Conservation (phyloP, 2,113 vertebrate genomes). For the Heterotis niloticus region DNA sequence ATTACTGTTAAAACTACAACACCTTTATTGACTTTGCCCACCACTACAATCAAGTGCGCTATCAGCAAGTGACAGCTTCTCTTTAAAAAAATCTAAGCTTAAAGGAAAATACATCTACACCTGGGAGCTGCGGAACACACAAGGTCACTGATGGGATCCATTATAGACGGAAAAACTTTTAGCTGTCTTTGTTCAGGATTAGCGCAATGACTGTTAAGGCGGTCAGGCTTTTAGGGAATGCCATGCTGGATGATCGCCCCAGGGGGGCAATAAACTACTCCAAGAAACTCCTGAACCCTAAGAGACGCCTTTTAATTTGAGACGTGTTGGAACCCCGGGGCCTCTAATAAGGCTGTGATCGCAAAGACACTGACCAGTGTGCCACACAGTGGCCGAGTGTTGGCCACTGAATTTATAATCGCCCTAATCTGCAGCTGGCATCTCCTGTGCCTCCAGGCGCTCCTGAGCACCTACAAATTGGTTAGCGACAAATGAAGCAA, state of each 20-base stretch:
- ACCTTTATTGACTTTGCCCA: conserved; percentile 4
- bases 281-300: not conserved
- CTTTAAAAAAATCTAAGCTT: not conserved
- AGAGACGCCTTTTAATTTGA: not conserved
- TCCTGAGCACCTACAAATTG: conserved; percentile 9
- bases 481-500: conserved; percentile 9
- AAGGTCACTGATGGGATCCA: not conserved
- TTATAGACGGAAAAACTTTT: not conserved
- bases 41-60: not conserved
- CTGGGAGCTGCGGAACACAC: not conserved
- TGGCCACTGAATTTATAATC: conserved; percentile 6
- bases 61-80: not conserved
- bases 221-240: not conserved
- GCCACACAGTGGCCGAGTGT: not conserved
- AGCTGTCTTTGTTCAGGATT: not conserved
- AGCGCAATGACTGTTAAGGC: not conserved
- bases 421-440: not conserved
- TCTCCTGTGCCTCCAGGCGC: not conserved
- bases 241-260: not conserved
- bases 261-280: conserved; percentile 5
- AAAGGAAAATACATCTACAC: not conserved
- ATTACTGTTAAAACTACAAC: conserved; percentile 23
- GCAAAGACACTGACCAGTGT: not conserved
- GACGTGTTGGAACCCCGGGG: conserved; percentile 6
- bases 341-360: conserved; percentile 8